A percentile compares a stretch with the other conserved stretches of the same genome.
phyloP scores from a whole-genome alignment of 2,113 vertebrate genomes.

The Pseudonaja textilis region DNA sequence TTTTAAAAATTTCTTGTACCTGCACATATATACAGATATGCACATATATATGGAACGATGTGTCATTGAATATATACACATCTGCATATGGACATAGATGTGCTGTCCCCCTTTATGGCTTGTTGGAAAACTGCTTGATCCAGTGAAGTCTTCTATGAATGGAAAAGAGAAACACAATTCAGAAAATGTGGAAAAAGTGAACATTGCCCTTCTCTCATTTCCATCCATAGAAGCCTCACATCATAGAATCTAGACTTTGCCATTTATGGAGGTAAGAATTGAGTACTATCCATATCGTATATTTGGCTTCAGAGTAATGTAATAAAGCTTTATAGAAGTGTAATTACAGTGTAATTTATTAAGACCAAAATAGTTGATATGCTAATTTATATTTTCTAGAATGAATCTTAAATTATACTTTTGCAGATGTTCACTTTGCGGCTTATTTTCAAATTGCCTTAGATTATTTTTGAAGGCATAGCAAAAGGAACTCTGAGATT shows the following conservation, averaged over 20 bases:
- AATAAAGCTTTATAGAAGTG: not conserved
- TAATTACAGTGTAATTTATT: not conserved
- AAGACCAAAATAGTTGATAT: not conserved
- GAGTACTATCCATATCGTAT: not conserved
- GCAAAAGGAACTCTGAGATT: slow-evolving; percentile 65
- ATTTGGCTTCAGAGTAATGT: not conserved
- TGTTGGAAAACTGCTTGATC: not conserved
- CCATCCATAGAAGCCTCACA: not conserved
- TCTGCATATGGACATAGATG: not conserved
- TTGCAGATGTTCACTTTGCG: slow-evolving; percentile 40
- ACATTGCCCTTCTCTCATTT: not conserved
- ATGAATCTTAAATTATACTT: slow-evolving; percentile 11
- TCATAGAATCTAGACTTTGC: not conserved
- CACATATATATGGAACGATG: not conserved
- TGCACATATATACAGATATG: not conserved
- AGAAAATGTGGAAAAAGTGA: not conserved
- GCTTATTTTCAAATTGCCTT: slow-evolving; percentile 60
- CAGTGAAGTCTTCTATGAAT: not conserved
- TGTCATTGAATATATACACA: not conserved
- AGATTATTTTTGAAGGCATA: slow-evolving; percentile 56
- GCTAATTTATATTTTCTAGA: not conserved
- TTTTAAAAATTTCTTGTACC: not conserved
- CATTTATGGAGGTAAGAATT: not conserved
- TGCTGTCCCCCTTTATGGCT: not conserved
- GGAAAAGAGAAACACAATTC: not conserved